A percentile compares a stretch with the other conserved stretches of the same genome.
Evolutionary conservation across 2,797 vertebrate species (phyloP).

Genomic region (Rachycentron canadum): DNA sequence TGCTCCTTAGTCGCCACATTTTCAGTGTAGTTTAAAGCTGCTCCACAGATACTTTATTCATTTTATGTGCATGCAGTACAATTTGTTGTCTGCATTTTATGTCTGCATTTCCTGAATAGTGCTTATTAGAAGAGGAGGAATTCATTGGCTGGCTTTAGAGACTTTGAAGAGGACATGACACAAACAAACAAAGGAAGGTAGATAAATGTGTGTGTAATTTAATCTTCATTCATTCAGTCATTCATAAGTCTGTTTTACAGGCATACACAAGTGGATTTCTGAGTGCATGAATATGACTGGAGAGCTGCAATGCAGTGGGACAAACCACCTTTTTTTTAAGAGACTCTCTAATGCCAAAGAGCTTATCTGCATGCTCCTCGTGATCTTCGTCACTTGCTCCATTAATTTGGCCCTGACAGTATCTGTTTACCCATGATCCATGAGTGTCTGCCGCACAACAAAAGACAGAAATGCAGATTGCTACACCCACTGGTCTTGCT

Average conservation of each 20-base stretch:
- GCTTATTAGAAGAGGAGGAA: neutral
- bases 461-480: constrained; percentile 11
- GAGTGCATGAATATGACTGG: neutral
- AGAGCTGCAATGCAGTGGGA: neutral
- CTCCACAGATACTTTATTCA: neutral
- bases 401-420: neutral
- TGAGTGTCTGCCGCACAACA: constrained; percentile 8
- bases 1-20: neutral
- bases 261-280: neutral
- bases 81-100: neutral
- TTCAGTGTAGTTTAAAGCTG: neutral
- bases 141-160: neutral
- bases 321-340: neutral
- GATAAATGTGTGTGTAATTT: neutral
- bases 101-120: neutral
- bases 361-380: neutral
- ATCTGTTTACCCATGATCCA: neutral
- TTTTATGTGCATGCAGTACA: neutral
- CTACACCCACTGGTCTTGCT: constrained; percentile 12
- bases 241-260: neutral
- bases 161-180: neutral
- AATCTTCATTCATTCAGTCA: no score
- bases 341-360: neutral
- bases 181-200: neutral
- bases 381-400: neutral